These are phyloP conservation scores for Pachypanchax playfairii DNA, from an alignment of 2,113 vertebrate species.

Conservation along the genomic window DNA sequence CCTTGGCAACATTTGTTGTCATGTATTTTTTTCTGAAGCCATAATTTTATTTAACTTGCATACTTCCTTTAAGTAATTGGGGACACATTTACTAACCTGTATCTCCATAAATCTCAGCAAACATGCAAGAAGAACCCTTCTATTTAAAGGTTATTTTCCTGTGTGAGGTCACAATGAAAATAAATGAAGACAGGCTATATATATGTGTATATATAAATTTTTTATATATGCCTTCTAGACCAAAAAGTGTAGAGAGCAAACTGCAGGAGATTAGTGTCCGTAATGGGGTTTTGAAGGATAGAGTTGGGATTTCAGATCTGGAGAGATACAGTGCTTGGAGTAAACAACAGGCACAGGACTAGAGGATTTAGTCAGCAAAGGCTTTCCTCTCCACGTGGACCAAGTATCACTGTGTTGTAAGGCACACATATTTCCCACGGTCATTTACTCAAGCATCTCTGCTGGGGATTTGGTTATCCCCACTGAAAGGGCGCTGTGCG, in stretches of 20 bases:
- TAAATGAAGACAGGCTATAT: conserved; percentile 16
- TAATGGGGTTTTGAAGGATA: conserved; percentile 78
- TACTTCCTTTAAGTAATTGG: conserved; percentile 3
- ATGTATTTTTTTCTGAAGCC: not conserved
- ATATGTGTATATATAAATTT: conserved; percentile 49
- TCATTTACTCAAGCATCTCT: conserved; percentile 72
- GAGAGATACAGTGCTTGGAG: conserved; percentile 69
- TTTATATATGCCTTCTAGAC: conserved; percentile 56
- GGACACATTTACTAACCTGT: not conserved
- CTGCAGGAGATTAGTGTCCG: conserved; percentile 64
- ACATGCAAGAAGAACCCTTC: conserved; percentile 25
- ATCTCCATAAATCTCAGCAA: conserved; percentile 22
- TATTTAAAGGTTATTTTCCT: conserved; percentile 1
- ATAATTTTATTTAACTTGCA: no score
- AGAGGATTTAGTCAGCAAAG: conserved; percentile 66
- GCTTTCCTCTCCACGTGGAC: conserved; percentile 55
- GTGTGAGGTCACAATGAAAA: conserved; percentile 7
- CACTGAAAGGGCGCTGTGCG: conserved; percentile 51
- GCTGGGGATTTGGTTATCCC: conserved; percentile 65
- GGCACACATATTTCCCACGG: conserved; percentile 69
- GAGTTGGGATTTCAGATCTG: conserved; percentile 73
- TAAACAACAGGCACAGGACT: conserved; percentile 66
- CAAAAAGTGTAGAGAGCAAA: conserved; percentile 31
- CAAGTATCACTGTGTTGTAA: conserved; percentile 58
- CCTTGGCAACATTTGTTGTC: not conserved